These are phyloP conservation scores for Actias luna DNA, from an alignment of 2,888 invertebrate species.

Conservation along the genomic window DNA sequence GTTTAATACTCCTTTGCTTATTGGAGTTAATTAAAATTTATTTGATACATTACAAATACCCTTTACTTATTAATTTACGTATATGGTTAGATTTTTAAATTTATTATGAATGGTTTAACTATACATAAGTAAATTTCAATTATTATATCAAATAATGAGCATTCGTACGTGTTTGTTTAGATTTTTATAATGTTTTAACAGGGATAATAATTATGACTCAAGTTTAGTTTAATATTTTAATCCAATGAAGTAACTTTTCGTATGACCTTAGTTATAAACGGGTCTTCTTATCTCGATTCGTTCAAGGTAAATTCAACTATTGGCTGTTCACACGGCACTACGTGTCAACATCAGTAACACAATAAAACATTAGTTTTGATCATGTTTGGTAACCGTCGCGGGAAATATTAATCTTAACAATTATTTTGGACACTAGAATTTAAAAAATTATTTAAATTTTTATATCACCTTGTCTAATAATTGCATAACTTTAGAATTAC, in stretches of 20 bases:
- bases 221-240: slow-evolving; percentile 10
- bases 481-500: neutral
- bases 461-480: neutral
- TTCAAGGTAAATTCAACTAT: slow-evolving; percentile 20
- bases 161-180: neutral
- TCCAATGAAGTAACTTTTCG: slow-evolving; percentile 15
- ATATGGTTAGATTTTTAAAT: neutral
- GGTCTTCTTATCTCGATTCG: slow-evolving; percentile 18
- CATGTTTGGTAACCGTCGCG: neutral
- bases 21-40: too few relatives aligned
- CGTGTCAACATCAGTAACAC: slow-evolving; percentile 12
- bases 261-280: slow-evolving; percentile 14
- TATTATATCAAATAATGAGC: neutral
- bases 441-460: neutral
- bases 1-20: too few relatives aligned
- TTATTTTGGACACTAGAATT: neutral
- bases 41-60: too few relatives aligned
- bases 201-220: neutral
- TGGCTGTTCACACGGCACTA: slow-evolving; percentile 18
- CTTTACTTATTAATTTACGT: too few relatives aligned
- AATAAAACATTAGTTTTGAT: slow-evolving; percentile 16
- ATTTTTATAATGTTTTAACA: neutral
- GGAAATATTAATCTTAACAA: neutral
- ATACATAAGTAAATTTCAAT: neutral
- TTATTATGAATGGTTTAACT: neutral